Percentiles rank a stretch among this genome's conserved stretches.
These are phyloP conservation scores for Spheniscus mendiculus DNA, from an alignment of 2,113 vertebrate genomes.

Conservation along the genomic window DNA sequence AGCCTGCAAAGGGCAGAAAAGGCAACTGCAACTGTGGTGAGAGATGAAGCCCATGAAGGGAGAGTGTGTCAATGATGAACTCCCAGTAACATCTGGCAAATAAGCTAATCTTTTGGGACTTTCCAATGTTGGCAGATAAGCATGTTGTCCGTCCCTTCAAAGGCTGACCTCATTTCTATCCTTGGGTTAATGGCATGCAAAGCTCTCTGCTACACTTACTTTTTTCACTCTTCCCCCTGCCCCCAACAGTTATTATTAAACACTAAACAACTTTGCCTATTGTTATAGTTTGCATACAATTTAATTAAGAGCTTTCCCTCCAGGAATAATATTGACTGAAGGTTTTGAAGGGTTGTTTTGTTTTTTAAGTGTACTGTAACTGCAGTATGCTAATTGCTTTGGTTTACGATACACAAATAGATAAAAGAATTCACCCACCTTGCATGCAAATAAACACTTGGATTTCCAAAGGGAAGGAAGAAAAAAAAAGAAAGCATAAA, in stretches of 20 bases:
- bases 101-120: slow-evolving; percentile 24
- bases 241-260: slow-evolving; percentile 48
- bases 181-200: slow-evolving; percentile 46
- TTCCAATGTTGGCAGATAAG: slow-evolving; percentile 36
- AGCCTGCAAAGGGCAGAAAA: slow-evolving; percentile 55
- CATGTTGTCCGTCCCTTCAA: background rate
- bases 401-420: slow-evolving; percentile 65
- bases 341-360: slow-evolving; percentile 25
- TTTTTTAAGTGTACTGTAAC: slow-evolving; percentile 47
- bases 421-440: slow-evolving; percentile 71
- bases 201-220: background rate
- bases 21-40: background rate
- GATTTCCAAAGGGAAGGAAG: slow-evolving; percentile 49
- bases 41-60: slow-evolving; percentile 36
- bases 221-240: background rate
- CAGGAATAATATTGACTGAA: slow-evolving; percentile 70
- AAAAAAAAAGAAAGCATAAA: slow-evolving; percentile 46
- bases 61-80: slow-evolving; percentile 59
- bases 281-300: slow-evolving; percentile 55
- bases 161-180: slow-evolving; percentile 52
- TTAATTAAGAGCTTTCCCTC: slow-evolving; percentile 55
- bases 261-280: slow-evolving; percentile 36
- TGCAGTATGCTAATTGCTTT: slow-evolving; percentile 66
- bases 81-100: slow-evolving; percentile 70
- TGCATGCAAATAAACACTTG: slow-evolving; percentile 67